Conservation (phyloP, 2,113 vertebrate genomes). For the Fregata magnificens region DNA sequence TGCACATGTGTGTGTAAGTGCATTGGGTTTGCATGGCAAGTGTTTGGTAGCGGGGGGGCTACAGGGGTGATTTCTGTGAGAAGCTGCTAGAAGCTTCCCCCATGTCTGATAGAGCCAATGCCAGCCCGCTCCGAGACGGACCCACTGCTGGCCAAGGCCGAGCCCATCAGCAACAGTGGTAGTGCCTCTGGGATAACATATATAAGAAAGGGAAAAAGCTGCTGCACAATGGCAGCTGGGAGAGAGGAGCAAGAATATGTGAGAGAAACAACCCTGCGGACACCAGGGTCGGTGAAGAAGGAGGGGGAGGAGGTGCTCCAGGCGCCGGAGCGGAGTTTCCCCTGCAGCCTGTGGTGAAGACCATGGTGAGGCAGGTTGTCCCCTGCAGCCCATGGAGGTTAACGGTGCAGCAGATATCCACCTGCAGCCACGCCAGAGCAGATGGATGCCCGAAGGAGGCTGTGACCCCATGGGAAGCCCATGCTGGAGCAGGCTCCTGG, state of each 20-base stretch:
- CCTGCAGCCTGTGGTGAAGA: not conserved
- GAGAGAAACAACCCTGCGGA: not conserved
- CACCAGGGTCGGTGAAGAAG: not conserved
- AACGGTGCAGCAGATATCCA: not conserved
- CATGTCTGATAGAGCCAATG: not conserved
- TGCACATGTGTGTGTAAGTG: not conserved
- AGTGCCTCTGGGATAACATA: not conserved
- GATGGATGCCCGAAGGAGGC: not conserved
- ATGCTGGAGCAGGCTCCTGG: too few relatives aligned
- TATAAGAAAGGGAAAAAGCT: not conserved
- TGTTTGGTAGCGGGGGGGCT: not conserved
- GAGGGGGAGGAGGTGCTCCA: not conserved
- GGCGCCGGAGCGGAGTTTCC: not conserved
- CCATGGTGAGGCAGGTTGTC: not conserved
- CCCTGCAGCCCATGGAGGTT: not conserved
- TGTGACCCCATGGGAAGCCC: too few relatives aligned
- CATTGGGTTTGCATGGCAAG: not conserved
- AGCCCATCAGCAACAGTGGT: not conserved
- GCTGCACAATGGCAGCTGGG: too few relatives aligned
- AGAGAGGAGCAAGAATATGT: not conserved
- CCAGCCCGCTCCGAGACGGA: not conserved
- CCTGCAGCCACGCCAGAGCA: too few relatives aligned
- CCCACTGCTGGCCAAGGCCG: not conserved
- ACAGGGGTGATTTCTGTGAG: not conserved
- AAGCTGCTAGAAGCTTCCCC: not conserved